These are phyloP conservation scores for Andrena dorsata DNA, from an alignment of 2,888 invertebrate species.

Conservation along the genomic window DNA sequence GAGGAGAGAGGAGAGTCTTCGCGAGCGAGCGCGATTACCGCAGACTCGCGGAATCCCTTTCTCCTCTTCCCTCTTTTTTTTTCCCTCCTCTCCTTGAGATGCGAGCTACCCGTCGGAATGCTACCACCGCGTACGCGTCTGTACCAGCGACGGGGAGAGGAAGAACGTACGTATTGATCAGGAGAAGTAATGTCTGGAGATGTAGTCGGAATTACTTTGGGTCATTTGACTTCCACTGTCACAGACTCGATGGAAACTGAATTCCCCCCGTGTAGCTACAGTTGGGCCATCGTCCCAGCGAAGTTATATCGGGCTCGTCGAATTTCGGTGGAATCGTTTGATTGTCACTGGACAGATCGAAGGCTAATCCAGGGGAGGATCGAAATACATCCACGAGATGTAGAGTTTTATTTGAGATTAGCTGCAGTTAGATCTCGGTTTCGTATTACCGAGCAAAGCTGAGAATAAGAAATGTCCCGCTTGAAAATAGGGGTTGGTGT, in stretches of 20 bases:
- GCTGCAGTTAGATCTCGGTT: conserved; percentile 53
- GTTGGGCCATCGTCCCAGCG: neutral
- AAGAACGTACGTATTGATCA: conserved; percentile 71
- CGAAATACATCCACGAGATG: neutral
- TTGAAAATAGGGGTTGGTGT: conserved; percentile 18
- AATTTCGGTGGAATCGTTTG: neutral
- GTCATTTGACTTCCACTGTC: conserved; percentile 55
- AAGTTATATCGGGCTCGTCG: no score
- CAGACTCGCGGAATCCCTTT: conserved; percentile 72
- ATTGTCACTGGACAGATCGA: neutral
- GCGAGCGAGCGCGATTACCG: conserved; percentile 72
- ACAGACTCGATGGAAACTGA: conserved; percentile 31
- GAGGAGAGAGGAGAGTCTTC: conserved; percentile 53
- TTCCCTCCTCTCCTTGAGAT: conserved; percentile 61
- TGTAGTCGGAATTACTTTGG: conserved; percentile 62
- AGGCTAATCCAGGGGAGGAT: neutral
- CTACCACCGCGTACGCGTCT: conserved; percentile 68
- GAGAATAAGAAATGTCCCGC: conserved; percentile 46
- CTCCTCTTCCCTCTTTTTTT: conserved; percentile 28
- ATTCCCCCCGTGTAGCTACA: neutral
- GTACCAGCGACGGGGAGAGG: conserved; percentile 50
- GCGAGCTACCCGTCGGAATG: conserved; percentile 69
- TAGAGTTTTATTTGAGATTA: neutral
- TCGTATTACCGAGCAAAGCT: conserved; percentile 44
- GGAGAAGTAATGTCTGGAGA: conserved; percentile 62